Conservation (phyloP, 2,888 invertebrate species). For the Drosophila percnosoma region DNA sequence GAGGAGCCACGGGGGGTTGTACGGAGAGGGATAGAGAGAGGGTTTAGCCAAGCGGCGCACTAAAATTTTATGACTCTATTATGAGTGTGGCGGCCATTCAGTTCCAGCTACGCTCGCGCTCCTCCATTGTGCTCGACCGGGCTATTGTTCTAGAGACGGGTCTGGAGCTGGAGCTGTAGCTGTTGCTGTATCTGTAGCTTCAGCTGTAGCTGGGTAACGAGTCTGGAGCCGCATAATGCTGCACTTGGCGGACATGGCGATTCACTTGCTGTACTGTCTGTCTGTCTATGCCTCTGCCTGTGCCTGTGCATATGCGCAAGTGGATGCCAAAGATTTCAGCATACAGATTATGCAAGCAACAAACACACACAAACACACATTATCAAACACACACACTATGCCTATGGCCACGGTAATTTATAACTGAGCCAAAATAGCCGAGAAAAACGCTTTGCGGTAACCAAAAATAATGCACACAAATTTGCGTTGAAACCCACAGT, state of each 20-base stretch:
- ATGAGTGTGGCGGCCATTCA: constrained; percentile 75
- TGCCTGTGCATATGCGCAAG: constrained; percentile 58
- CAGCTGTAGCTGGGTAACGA: constrained; percentile 23
- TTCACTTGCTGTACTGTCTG: constrained; percentile 22
- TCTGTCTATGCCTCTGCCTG: background rate
- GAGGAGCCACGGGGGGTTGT: constrained; percentile 71
- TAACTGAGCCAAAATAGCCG: constrained; percentile 74
- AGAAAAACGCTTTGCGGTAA: constrained; percentile 64
- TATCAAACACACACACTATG: constrained; percentile 38
- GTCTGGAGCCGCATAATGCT: constrained; percentile 33
- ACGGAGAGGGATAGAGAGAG: constrained; percentile 8
- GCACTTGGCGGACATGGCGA: constrained; percentile 45
- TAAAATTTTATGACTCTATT: constrained; percentile 81
- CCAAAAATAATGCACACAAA: constrained; percentile 73
- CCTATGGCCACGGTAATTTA: constrained; percentile 72
- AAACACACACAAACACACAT: constrained; percentile 40
- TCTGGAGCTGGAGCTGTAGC: background rate
- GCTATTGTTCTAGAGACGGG: constrained; percentile 65
- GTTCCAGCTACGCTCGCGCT: constrained; percentile 40
- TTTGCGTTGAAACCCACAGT: constrained; percentile 60
- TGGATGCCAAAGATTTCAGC: constrained; percentile 76
- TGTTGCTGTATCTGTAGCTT: background rate
- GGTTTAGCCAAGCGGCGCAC: constrained; percentile 67
- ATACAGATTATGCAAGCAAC: constrained; percentile 67
- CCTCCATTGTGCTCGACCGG: constrained; percentile 56